Evolutionary conservation across 2,888 invertebrate species (phyloP), one percentile per base, ranked within the genome.

Genomic region (Hemaris fuciformis): DNA sequence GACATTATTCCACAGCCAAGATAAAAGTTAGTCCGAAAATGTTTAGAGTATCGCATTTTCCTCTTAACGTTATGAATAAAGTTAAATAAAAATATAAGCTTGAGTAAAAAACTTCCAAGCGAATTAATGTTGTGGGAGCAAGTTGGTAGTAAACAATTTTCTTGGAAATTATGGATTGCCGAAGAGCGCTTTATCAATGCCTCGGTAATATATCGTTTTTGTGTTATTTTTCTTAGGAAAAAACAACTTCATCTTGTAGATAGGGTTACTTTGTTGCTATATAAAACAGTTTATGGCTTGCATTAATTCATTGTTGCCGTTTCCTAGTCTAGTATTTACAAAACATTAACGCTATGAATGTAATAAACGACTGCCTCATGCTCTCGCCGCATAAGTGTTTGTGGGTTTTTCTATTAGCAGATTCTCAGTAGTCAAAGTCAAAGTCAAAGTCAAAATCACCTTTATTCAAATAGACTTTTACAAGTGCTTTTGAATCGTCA

Each of bases 101-200:
- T 27, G 20, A 27, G 59, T 53, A 31, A 53, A 58, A 59, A 62
- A 46, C 22, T 59, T 59, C 31, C 43, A 64, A 67, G 69, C 64
- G 72, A 74, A 77, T 77, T 80, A 79, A 80, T 77, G 69, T 67
- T 73, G 73, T 69, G 68, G 68, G 68, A 73, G 74, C 71, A 77
- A 78, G 70, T 75, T 71, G 67, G 64, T 67, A 67, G 72, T 64
- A 74, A 75, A 77, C 79, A 79, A 79, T 81, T 80, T 79, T 76
- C 74, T 71, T 63, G 66, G 72, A 78, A 76, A 79, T 83, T 85
- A 82, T 81, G 78, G 74, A 81, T 83, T 73, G 73, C 74, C 74
- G 70, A 78, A 79, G 72, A 72, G 72, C 73, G 69, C 77, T 85
- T 80, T 79, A 85, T 84, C 83, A 85, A 82, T 81, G 84, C 77